Percentiles rank a stretch among this genome's conserved stretches.
Conservation (phyloP, 37 sponge, comb jelly and placozoan genomes). For the Agelas oroides region DNA sequence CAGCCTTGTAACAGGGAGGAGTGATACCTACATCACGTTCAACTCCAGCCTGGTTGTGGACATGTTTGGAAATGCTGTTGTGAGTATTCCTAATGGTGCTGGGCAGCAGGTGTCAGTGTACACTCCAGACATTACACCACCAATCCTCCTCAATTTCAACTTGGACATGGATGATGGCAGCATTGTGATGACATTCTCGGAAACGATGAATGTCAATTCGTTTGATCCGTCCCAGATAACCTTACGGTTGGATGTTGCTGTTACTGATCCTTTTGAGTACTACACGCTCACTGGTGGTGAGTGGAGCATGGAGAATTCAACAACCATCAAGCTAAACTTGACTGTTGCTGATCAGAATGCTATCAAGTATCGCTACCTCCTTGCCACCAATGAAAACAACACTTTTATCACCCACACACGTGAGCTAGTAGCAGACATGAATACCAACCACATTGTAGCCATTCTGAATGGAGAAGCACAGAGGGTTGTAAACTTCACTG, state of each 20-base stretch:
- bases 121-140: slow-evolving; percentile 79
- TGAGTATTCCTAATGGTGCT: slow-evolving; percentile 41
- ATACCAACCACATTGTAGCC: slow-evolving; percentile 57
- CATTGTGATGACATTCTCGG: slow-evolving; percentile 81
- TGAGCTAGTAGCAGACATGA: slow-evolving; percentile 72
- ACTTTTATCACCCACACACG: slow-evolving; percentile 71
- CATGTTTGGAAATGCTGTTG: slow-evolving; percentile 80
- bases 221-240: slow-evolving; percentile 59
- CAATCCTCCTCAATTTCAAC: slow-evolving; percentile 62
- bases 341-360: slow-evolving; percentile 69
- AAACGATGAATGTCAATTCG: slow-evolving; percentile 78
- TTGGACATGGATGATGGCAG: slow-evolving; percentile 81
- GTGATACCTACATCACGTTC: slow-evolving; percentile 73
- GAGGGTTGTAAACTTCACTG: slow-evolving; percentile 65
- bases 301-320: slow-evolving; percentile 46
- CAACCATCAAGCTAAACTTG: slow-evolving; percentile 59
- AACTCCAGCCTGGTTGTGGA: slow-evolving; percentile 68
- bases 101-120: slow-evolving; percentile 48
- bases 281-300: slow-evolving; percentile 74
- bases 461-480: slow-evolving; percentile 58
- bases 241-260: slow-evolving; percentile 47
- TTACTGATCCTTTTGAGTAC: slow-evolving; percentile 10
- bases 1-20: slow-evolving; percentile 37
- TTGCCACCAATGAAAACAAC: slow-evolving; percentile 66
- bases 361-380: slow-evolving; percentile 67